Conservation (phyloP, 2,888 invertebrate genomes). For the Lagria hirta region DNA sequence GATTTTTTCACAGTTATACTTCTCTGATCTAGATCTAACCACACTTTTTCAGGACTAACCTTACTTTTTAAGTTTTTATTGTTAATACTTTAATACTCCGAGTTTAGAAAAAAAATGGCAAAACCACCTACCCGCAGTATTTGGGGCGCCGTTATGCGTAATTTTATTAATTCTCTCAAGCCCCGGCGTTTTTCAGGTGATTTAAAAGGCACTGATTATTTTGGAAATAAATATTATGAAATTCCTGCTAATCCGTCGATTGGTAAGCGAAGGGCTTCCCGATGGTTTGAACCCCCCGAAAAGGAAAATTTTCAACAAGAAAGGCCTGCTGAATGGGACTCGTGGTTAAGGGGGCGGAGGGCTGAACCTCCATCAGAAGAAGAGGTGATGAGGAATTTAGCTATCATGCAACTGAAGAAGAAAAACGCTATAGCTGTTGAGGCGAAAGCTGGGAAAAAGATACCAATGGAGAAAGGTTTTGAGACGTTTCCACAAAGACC, state of each 20-base stretch:
- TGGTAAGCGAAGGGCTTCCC: slow-evolving; percentile 65
- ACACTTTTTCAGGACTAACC: too few species aligned
- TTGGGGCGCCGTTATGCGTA: slow-evolving; percentile 57
- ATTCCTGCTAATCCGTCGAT: slow-evolving; percentile 66
- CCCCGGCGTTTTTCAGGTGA: slow-evolving; percentile 60
- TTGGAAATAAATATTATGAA: slow-evolving; percentile 82
- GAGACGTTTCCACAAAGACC: slow-evolving; percentile 48
- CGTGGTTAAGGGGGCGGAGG: slow-evolving; percentile 71
- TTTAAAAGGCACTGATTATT: slow-evolving; percentile 71
- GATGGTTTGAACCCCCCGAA: slow-evolving; percentile 73
- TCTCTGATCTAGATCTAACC: too few species aligned
- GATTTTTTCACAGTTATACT: too few species aligned
- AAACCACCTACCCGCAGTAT: slow-evolving; percentile 45
- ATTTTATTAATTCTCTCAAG: slow-evolving; percentile 65
- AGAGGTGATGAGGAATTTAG: slow-evolving; percentile 70
- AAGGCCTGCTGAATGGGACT: slow-evolving; percentile 84
- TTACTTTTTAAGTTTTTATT: too few species aligned
- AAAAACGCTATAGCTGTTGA: slow-evolving; percentile 73
- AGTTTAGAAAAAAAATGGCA: slow-evolving; percentile 36
- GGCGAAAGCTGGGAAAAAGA: slow-evolving; percentile 56
- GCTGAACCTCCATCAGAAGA: slow-evolving; percentile 69
- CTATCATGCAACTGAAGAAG: slow-evolving; percentile 72
- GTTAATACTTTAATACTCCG: too few species aligned
- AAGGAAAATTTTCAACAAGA: slow-evolving; percentile 70
- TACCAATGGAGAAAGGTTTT: slow-evolving; percentile 55